Conservation (phyloP, 2,888 invertebrate genomes). For the Drosophila nigricruria region DNA sequence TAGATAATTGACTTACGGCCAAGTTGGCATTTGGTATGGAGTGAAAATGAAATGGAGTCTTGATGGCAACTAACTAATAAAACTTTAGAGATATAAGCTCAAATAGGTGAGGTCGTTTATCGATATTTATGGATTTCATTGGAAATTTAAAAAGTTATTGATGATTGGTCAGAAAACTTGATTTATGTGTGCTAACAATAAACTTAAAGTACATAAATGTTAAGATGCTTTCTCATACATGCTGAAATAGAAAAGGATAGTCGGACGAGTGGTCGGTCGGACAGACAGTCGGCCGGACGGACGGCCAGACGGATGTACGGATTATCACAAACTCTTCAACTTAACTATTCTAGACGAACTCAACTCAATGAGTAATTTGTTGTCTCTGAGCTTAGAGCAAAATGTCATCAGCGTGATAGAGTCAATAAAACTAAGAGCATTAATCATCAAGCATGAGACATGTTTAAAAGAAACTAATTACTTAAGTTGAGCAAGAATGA, state of each 20-base stretch:
- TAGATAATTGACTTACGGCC: not conserved
- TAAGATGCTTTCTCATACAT: too few relatives aligned
- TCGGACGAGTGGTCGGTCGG: too few relatives aligned
- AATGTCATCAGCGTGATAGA: conserved; percentile 2
- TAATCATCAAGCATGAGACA: conserved; percentile 3
- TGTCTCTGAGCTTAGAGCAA: too few relatives aligned
- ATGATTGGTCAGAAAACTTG: too few relatives aligned
- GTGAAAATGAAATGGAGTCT: not conserved
- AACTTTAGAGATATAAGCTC: not conserved
- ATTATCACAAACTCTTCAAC: not conserved
- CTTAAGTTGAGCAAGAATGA: not conserved
- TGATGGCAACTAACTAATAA: not conserved
- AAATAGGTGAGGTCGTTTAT: not conserved
- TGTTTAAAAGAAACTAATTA: not conserved
- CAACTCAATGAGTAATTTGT: conserved; percentile 1
- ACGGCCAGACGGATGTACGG: too few relatives aligned
- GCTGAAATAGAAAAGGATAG: too few relatives aligned
- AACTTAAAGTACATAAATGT: too few relatives aligned
- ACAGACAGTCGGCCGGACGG: too few relatives aligned
- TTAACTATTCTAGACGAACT: not conserved
- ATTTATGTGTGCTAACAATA: too few relatives aligned
- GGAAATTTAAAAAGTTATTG: too few relatives aligned
- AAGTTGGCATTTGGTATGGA: too few relatives aligned
- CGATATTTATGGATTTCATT: not conserved
- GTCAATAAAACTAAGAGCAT: not conserved